Base-by-base conservation (phyloP, 2,797 vertebrate genomes). In the Rallus crepitans region DNA sequence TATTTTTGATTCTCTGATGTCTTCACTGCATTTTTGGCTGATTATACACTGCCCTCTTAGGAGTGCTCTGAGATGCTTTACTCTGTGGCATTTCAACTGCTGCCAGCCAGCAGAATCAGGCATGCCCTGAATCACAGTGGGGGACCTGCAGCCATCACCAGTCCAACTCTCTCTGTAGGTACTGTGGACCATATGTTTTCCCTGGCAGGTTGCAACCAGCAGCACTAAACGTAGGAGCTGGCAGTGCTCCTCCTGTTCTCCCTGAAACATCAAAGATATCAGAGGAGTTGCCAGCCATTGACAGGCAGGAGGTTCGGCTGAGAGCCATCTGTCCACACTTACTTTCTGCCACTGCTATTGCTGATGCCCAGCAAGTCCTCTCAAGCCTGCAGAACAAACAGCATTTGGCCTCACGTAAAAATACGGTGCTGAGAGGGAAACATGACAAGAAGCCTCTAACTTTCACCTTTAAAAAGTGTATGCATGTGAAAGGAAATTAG, bases 311-410 rank as follows among this genome's bases (percentile, higher is more conserved):
- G 64, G 4, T 50, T 93, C 8, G 15, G 88, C 93, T 37, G 7
- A 66, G 70, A 94, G 78, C 91, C 96, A 95, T 96, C 91, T 96
- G 95, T 70, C 94, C 77, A 42, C 7, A 4, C n/a, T 93, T 50
- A 7, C 57, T 88, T 76, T 84, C 63, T 84, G 66, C 63, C 52
- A 7, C 56, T 77, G 82, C 77, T 69, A 12, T 1, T 94, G 72
- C 56, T 88, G 89, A 33, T 89, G 80, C 59, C 66, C 94, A 90
- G 80, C 48, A 60, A 87, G 88, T 19, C 77, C 64, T 63, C 12
- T 1, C 48, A 76, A 39, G 63, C 57, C 70, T 55, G 56, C 12
- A 42, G 76, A 78, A 85, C 0, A 1, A 91, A 64, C 53, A 35
- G 15, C 2, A 0, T 77, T 68, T 86, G 75, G 82, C 89, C 65